Percentiles rank a stretch among this genome's conserved stretches.
These are phyloP conservation scores for Rhopalosiphum maidis DNA, from an alignment of 1,140 invertebrate genomes.

Conservation along the genomic window DNA sequence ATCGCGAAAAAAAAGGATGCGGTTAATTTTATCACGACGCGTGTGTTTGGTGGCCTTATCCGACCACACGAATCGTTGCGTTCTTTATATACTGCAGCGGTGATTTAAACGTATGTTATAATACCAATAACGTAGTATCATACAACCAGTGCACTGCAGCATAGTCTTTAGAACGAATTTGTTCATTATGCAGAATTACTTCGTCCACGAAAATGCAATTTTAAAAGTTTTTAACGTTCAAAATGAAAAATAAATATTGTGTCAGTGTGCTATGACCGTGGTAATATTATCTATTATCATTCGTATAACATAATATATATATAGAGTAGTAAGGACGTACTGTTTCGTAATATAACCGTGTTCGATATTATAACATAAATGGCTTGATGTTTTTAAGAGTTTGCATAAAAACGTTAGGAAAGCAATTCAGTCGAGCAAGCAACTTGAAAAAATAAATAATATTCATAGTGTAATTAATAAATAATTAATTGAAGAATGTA, in stretches of 20 bases:
- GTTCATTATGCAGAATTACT: not conserved
- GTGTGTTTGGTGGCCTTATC: conserved; percentile 7
- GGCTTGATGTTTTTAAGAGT: not conserved
- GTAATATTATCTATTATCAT: not conserved
- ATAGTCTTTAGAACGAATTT: not conserved
- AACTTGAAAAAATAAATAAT: not conserved
- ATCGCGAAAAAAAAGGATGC: not conserved
- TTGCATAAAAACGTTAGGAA: not conserved
- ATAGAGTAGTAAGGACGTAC: not conserved
- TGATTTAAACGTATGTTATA: not conserved
- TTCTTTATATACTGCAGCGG: not conserved
- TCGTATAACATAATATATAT: not conserved
- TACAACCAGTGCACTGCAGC: not conserved
- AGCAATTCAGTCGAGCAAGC: not conserved
- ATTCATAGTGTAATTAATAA: not conserved
- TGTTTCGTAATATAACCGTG: not conserved
- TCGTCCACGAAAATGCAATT: not conserved
- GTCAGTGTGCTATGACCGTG: not conserved
- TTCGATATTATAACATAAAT: not conserved
- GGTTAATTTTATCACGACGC: conserved; percentile 1
- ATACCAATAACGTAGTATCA: not conserved
- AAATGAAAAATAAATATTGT: not conserved
- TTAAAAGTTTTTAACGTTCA: not conserved
- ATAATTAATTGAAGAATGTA: not conserved
- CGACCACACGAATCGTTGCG: not conserved